A percentile compares a stretch with the other conserved stretches of the same genome.
phyloP scores from a whole-genome alignment of 1,140 invertebrate genomes.

The Myzus persicae region DNA sequence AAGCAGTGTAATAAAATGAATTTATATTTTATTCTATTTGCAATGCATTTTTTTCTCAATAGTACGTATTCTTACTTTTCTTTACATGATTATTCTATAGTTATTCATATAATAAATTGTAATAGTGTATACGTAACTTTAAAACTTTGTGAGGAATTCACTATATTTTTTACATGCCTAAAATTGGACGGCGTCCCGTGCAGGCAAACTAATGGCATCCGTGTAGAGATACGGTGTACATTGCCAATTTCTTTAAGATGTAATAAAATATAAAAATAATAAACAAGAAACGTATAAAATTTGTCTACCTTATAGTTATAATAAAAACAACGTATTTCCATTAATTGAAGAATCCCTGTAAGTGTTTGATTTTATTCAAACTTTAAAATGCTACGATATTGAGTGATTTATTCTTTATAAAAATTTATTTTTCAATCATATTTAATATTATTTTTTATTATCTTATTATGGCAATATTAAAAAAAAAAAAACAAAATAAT shows the following conservation, averaged over 20 bases:
- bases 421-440: not conserved
- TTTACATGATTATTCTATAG: not conserved
- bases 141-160: not conserved
- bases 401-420: not conserved
- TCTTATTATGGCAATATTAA: not conserved
- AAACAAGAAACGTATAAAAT: not conserved
- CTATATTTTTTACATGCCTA: not conserved
- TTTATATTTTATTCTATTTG: slow-evolving; percentile 1
- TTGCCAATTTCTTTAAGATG: not conserved
- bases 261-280: not conserved
- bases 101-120: not conserved
- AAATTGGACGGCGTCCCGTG: not conserved
- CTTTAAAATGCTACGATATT: not conserved
- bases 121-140: not conserved
- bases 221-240: not conserved
- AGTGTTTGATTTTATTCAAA: not conserved
- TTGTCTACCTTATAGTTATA: not conserved
- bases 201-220: not conserved
- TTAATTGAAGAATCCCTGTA: not conserved
- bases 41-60: not conserved
- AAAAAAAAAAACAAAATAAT: not conserved
- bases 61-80: not conserved
- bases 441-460: not conserved
- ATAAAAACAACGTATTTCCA: not conserved
- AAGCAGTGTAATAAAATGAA: not conserved